Conservation (phyloP, 2,888 invertebrate genomes). For the Hesperia comma region DNA sequence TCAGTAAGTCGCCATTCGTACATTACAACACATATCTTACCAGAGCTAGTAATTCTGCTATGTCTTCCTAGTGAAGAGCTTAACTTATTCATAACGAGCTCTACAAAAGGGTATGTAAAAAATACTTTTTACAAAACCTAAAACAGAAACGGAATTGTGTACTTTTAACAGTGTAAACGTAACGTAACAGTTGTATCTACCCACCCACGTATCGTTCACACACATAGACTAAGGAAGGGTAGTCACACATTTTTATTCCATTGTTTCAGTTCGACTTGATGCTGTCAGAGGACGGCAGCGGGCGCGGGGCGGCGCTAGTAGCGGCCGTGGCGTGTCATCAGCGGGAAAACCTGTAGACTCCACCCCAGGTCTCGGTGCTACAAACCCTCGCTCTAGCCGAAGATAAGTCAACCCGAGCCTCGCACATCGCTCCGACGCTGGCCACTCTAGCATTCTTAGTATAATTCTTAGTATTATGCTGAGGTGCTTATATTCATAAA, state of each 20-base stretch:
- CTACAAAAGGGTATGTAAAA: too few relatives aligned
- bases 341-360: conserved; percentile 53
- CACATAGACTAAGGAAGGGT: too few relatives aligned
- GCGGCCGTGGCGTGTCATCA: conserved; percentile 95
- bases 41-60: too few relatives aligned
- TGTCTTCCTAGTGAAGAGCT: too few relatives aligned
- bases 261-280: conserved; percentile 93
- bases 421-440: conserved; percentile 7
- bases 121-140: too few relatives aligned
- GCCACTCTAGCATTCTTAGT: conserved; percentile 8
- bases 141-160: too few relatives aligned
- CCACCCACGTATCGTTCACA: too few relatives aligned
- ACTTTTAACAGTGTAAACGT: too few relatives aligned
- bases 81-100: too few relatives aligned
- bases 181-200: too few relatives aligned
- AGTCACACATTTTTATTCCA: background rate
- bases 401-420: conserved; percentile 13
- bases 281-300: conserved; percentile 98
- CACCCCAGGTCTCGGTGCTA: conserved; percentile 41
- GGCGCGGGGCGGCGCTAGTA: conserved; percentile 97
- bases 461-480: conserved; percentile 14
- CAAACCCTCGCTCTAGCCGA: conserved; percentile 1
- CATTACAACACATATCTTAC: too few relatives aligned
- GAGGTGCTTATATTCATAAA: conserved; percentile 22
- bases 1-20: too few relatives aligned